Evolutionary conservation across 2,113 vertebrate species (phyloP).

Genomic region (Dolichallabes microphthalmus): DNA sequence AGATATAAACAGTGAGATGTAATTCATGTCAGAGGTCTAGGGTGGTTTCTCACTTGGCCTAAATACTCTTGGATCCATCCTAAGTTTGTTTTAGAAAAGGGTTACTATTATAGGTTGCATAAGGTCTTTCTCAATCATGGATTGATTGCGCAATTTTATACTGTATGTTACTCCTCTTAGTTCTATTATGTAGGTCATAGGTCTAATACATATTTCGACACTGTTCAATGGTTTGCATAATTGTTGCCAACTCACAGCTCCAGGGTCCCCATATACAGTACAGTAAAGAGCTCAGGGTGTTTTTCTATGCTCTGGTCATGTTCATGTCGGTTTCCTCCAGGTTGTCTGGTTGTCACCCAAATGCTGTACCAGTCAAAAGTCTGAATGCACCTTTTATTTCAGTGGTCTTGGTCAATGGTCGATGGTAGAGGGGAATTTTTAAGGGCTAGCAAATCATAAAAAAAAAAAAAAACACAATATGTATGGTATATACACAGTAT

Average conservation of each 20-base stretch:
- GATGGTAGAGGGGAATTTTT: neutral
- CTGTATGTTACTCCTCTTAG: neutral
- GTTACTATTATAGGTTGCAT: neutral
- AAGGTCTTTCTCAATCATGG: neutral
- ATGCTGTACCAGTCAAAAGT: too few relatives aligned
- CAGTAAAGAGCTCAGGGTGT: too few relatives aligned
- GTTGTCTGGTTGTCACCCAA: neutral
- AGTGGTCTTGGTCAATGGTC: neutral
- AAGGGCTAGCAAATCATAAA: neutral
- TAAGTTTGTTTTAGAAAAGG: neutral
- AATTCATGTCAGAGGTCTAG: neutral
- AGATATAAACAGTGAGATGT: neutral
- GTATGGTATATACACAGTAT: too few relatives aligned
- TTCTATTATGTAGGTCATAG: neutral
- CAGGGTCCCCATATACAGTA: neutral
- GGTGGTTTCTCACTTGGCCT: neutral
- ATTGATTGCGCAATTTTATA: neutral
- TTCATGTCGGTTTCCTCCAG: neutral
- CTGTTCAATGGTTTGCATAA: neutral
- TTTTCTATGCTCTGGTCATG: neutral
- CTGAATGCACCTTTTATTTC: too few relatives aligned
- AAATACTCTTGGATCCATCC: neutral
- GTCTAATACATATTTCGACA: neutral
- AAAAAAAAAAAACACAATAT: too few relatives aligned
- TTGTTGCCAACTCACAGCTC: neutral